phyloP scores from a whole-genome alignment of 2,113 vertebrate species.

The Geothlypis trichas region DNA sequence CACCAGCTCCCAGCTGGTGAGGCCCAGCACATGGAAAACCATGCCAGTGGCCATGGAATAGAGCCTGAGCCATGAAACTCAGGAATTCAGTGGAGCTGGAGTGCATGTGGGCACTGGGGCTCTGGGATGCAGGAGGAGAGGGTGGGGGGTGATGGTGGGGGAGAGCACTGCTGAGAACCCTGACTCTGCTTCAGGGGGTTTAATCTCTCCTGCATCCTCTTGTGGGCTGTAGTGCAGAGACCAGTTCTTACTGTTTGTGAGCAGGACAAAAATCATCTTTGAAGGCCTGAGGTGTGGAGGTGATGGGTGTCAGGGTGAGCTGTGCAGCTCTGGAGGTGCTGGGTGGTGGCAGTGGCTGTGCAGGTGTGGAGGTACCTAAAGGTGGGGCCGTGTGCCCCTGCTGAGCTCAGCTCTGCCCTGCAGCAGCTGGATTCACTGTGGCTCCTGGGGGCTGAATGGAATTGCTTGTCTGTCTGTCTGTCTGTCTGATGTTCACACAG shows the following conservation, averaged over 20 bases:
- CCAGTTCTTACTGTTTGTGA: neutral
- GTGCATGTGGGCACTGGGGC: neutral
- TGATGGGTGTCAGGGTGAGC: neutral
- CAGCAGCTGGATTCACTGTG: neutral
- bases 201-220: neutral
- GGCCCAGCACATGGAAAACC: neutral
- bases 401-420: neutral
- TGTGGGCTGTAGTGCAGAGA: neutral
- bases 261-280: accelerated
- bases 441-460: neutral
- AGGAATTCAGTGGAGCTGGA: neutral
- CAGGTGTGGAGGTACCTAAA: neutral
- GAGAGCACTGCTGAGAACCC: neutral
- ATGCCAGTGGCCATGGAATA: neutral
- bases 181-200: accelerated
- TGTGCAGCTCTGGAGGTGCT: neutral
- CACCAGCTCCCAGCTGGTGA: neutral
- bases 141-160: neutral
- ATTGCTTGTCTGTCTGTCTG: neutral
- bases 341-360: neutral
- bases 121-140: neutral
- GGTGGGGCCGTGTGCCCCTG: accelerated
- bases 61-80: neutral
- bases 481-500: neutral
- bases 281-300: neutral